phyloP scores from a whole-genome alignment of 1,140 invertebrate species.

The Argopecten irradians region DNA sequence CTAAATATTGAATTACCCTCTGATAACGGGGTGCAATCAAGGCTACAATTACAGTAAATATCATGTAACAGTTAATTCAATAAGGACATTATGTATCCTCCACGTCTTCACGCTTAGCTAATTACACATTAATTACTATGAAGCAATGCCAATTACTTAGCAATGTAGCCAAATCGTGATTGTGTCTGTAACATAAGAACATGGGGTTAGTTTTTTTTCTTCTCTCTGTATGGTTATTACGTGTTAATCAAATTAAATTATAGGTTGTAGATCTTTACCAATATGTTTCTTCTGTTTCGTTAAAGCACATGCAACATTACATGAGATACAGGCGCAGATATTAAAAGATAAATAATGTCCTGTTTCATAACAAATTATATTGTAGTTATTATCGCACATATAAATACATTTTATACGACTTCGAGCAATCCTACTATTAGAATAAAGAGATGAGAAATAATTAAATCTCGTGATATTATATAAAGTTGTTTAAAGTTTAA shows the following conservation, averaged over 20 bases:
- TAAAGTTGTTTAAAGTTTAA: no score
- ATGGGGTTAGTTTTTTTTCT: not conserved
- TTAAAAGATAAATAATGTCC: no score
- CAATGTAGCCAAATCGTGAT: not conserved
- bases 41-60: not conserved
- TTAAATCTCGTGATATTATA: no score
- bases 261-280: not conserved
- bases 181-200: not conserved
- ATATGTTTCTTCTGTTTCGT: not conserved
- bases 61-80: constrained; percentile 1
- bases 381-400: no score
- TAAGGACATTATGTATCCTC: not conserved
- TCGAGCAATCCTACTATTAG: no score
- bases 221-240: not conserved
- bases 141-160: not conserved
- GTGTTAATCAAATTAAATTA: not conserved
- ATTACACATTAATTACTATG: constrained; percentile 13
- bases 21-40: not conserved
- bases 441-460: no score
- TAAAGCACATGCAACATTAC: not conserved
- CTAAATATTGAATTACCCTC: constrained; percentile 1
- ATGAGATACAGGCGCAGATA: no score
- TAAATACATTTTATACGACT: no score
- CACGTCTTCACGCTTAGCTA: not conserved
- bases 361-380: no score